Conservation (phyloP, 2,888 invertebrate genomes). For the Epicampocera succincta region DNA sequence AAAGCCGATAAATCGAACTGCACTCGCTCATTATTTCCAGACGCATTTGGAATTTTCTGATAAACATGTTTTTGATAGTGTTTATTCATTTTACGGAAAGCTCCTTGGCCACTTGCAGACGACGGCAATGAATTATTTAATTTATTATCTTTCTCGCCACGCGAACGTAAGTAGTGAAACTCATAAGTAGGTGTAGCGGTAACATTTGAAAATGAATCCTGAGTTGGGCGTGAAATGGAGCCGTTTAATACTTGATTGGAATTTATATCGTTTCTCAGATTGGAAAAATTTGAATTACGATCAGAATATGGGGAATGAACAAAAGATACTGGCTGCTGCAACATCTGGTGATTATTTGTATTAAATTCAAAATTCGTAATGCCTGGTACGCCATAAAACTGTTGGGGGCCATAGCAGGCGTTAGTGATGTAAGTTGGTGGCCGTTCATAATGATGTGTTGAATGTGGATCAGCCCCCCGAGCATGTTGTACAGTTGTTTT, state of each 20-base stretch:
- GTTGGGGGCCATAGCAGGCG: neutral
- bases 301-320: neutral
- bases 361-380: constrained; percentile 2
- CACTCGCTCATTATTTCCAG: constrained; percentile 53
- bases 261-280: neutral
- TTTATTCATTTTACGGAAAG: constrained; percentile 48
- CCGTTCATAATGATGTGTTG: constrained; percentile 7
- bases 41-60: constrained; percentile 6
- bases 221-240: neutral
- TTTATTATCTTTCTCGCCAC: constrained; percentile 25
- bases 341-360: constrained; percentile 3
- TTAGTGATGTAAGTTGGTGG: neutral
- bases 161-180: constrained; percentile 62
- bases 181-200: constrained; percentile 56
- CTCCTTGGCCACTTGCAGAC: constrained; percentile 7
- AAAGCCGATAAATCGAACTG: constrained; percentile 62
- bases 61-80: constrained; percentile 9
- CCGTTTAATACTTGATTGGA: neutral
- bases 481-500: neutral
- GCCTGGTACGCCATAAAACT: neutral
- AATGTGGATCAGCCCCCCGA: neutral
- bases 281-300: neutral
- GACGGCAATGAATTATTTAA: constrained; percentile 2
- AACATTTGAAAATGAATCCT: neutral
- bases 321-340: constrained; percentile 1